Conservation (phyloP, 2,797 vertebrate genomes). For the Gymnoscopelus braueri region DNA sequence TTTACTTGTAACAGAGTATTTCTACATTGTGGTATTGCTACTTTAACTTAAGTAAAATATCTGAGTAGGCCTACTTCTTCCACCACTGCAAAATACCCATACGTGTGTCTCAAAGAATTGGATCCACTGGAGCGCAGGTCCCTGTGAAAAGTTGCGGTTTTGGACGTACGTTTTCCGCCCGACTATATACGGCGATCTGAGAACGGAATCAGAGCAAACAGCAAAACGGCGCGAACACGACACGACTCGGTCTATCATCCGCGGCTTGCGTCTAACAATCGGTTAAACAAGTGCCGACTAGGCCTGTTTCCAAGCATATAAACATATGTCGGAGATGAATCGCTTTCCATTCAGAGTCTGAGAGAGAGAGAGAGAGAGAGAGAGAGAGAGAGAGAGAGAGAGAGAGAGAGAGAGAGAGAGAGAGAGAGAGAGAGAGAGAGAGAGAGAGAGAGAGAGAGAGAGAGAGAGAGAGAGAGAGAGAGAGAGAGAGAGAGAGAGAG, state of each 20-base stretch:
- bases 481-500: constrained; percentile 32
- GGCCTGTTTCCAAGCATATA: constrained; percentile 52
- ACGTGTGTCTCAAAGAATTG: too few species aligned
- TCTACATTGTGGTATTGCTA: too few species aligned
- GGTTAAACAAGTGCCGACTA: constrained; percentile 68
- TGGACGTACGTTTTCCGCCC: too few species aligned
- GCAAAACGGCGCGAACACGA: too few species aligned
- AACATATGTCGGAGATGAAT: constrained; percentile 76
- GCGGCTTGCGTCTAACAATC: constrained; percentile 45
- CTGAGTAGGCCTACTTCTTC: too few species aligned
- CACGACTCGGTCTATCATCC: constrained; percentile 1
- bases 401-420: constrained; percentile 29
- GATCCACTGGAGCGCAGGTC: too few species aligned
- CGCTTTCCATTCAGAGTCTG: constrained; percentile 61
- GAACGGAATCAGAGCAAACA: too few species aligned
- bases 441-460: constrained; percentile 49
- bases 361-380: constrained; percentile 38
- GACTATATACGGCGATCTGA: too few species aligned
- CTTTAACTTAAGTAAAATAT: too few species aligned
- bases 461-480: constrained; percentile 17
- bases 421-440: constrained; percentile 39
- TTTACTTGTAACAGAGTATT: too few species aligned
- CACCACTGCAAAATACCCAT: too few species aligned
- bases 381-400: constrained; percentile 48
- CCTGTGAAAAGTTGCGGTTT: too few species aligned